Conservation (phyloP, 1,140 invertebrate genomes). For the Epicauta chinensis region DNA sequence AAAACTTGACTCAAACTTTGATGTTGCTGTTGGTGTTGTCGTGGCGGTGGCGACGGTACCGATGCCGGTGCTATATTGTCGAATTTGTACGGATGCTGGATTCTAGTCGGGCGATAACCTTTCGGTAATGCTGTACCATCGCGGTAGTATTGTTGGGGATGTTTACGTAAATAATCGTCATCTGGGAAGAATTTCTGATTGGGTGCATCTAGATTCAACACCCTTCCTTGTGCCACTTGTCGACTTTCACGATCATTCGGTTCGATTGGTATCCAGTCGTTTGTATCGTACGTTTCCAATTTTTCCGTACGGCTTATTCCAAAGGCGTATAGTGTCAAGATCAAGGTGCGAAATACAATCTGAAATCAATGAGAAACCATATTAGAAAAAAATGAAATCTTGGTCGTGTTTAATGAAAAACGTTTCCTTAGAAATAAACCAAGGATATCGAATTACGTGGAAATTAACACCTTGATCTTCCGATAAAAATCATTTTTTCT, state of each 20-base stretch:
- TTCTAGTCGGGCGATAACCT: constrained; percentile 8
- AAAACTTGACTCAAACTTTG: neutral
- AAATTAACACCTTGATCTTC: too few relatives aligned
- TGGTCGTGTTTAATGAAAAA: too few relatives aligned
- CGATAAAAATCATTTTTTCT: too few relatives aligned
- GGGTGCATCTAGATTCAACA: constrained; percentile 44
- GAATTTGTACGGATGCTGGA: constrained; percentile 25
- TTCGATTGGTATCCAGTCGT: constrained; percentile 38
- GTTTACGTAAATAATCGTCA: constrained; percentile 29
- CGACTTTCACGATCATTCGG: constrained; percentile 28
- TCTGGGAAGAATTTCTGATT: constrained; percentile 42
- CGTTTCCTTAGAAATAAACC: too few relatives aligned
- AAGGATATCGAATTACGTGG: too few relatives aligned
- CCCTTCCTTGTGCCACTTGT: constrained; percentile 46
- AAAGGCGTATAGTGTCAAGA: too few relatives aligned
- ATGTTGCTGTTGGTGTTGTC: constrained; percentile 26
- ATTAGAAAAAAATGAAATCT: too few relatives aligned
- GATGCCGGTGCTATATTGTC: constrained; percentile 29
- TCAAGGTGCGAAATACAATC: too few relatives aligned
- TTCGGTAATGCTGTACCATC: constrained; percentile 12
- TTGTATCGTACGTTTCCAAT: constrained; percentile 31
- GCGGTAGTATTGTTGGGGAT: constrained; percentile 20
- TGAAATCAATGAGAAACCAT: too few relatives aligned
- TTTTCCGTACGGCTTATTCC: neutral
- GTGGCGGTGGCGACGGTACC: constrained; percentile 35